phyloP scores from a whole-genome alignment of 2,888 invertebrate species.

The Aphodius sticticus region DNA sequence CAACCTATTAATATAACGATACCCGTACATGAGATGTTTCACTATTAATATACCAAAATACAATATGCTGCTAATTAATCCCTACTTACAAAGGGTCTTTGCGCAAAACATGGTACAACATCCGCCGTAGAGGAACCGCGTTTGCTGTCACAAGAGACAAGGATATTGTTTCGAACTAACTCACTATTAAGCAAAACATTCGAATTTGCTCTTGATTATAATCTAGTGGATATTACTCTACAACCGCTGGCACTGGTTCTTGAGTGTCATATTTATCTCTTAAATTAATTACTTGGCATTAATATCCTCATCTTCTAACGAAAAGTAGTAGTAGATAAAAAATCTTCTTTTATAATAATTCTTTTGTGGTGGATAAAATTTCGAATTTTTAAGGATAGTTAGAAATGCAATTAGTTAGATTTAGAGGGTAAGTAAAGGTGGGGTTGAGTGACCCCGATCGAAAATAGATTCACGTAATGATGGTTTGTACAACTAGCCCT shows the following conservation, averaged over 20 bases:
- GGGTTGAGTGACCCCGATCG: background rate
- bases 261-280: background rate
- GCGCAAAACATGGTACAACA: background rate
- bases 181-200: background rate
- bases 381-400: background rate
- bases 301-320: background rate
- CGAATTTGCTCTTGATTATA: background rate
- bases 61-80: background rate
- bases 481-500: background rate
- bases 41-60: background rate
- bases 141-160: background rate
- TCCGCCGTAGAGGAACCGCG: background rate
- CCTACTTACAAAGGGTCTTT: background rate
- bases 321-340: background rate
- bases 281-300: background rate
- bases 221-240: background rate
- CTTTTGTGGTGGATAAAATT: too few relatives aligned
- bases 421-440: background rate
- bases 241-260: background rate
- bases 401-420: background rate
- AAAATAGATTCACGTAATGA: conserved; percentile 4
- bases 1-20: background rate
- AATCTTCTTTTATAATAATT: too few relatives aligned
- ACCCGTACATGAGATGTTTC: background rate
- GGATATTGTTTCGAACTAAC: background rate